Conservation (phyloP, 2,888 invertebrate species). For the Drosophila robusta region DNA sequence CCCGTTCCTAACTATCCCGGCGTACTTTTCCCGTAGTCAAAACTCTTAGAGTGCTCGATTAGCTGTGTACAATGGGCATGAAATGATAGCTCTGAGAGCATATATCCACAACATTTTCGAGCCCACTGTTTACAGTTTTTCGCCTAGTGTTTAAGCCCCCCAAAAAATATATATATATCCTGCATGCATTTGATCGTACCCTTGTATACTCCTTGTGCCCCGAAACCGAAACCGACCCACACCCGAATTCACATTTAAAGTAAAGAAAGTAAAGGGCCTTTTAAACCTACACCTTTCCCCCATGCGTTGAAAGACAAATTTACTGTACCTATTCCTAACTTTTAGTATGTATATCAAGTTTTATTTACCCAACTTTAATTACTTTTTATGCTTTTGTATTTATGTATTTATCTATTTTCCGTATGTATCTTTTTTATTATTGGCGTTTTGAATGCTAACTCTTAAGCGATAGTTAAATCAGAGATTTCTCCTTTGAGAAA, state of each 20-base stretch:
- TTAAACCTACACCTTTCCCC: conserved; percentile 12
- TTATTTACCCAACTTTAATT: conserved; percentile 43
- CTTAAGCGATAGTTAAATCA: conserved; percentile 45
- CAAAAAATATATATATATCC: conserved; percentile 34
- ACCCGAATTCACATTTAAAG: conserved; percentile 19
- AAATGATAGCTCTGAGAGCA: not conserved
- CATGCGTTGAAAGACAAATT: conserved; percentile 27
- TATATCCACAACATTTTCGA: not conserved
- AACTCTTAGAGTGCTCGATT: conserved; percentile 16
- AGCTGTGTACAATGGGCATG: conserved; percentile 22
- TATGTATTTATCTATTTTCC: conserved; percentile 64
- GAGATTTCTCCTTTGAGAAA: conserved; percentile 34
- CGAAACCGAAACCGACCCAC: conserved; percentile 29
- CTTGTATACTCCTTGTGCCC: conserved; percentile 9
- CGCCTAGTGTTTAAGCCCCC: conserved; percentile 7
- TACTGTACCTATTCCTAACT: conserved; percentile 8
- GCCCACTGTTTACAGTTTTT: conserved; percentile 24
- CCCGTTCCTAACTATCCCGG: conserved; percentile 50
- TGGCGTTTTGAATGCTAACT: conserved; percentile 64
- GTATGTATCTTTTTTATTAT: conserved; percentile 55
- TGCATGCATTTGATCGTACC: conserved; percentile 51
- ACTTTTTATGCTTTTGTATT: conserved; percentile 75
- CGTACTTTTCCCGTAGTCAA: conserved; percentile 31
- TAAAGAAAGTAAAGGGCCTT: conserved; percentile 19
- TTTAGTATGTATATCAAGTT: conserved; percentile 31